A percentile compares a stretch with the other conserved stretches of the same genome.
Evolutionary conservation across 2,888 invertebrate genomes (phyloP).

Genomic region (Calliscelio sp.): DNA sequence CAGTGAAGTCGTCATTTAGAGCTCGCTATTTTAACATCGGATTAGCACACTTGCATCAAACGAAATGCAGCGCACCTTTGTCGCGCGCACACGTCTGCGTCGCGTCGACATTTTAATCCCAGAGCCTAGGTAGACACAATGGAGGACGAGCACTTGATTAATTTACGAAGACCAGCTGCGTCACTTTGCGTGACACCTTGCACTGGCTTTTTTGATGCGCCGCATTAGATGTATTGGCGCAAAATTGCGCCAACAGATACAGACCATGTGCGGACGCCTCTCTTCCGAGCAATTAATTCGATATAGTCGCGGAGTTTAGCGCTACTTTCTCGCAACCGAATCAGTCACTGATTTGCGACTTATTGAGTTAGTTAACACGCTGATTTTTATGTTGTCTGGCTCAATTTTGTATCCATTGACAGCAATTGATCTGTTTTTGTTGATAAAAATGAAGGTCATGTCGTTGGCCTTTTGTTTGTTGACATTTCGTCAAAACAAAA

Average conservation of each 20-base stretch:
- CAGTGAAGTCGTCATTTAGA: slow-evolving; percentile 48
- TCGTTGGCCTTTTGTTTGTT: no score
- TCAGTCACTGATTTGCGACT: background rate
- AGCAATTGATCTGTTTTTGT: no score
- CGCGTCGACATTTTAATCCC: slow-evolving; percentile 69
- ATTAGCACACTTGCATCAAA: slow-evolving; percentile 67
- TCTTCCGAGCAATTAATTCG: slow-evolving; percentile 76
- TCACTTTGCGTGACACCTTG: slow-evolving; percentile 77
- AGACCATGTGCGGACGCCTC: slow-evolving; percentile 43
- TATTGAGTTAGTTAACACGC: background rate
- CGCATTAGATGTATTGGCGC: slow-evolving; percentile 52
- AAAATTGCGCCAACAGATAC: slow-evolving; percentile 62
- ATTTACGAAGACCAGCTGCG: slow-evolving; percentile 81
- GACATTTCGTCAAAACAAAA: no score
- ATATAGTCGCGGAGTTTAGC: slow-evolving; percentile 53
- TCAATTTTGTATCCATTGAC: no score
- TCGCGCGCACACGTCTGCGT: slow-evolving; percentile 39
- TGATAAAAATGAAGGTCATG: no score
- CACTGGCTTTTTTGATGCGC: slow-evolving; percentile 74
- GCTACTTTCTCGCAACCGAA: slow-evolving; percentile 19
- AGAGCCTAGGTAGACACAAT: slow-evolving; percentile 71
- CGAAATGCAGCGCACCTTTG: slow-evolving; percentile 60
- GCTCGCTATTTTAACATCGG: slow-evolving; percentile 69
- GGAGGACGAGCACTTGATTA: slow-evolving; percentile 78
- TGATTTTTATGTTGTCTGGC: no score